Evolutionary conservation across 2,113 vertebrate genomes (phyloP).

Genomic region (Nycticebus coucang): DNA sequence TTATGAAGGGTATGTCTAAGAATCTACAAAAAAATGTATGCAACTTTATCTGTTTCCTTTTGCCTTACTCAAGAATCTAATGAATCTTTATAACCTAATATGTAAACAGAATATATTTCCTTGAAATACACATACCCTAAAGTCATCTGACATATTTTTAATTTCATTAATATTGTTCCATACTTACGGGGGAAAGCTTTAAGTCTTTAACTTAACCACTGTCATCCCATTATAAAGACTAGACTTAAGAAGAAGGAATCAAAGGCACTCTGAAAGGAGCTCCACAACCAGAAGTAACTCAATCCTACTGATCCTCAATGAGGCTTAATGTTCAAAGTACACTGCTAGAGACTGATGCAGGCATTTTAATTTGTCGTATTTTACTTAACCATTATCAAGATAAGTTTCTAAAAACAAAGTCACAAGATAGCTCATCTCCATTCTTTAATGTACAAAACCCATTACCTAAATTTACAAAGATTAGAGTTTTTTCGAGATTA

Average conservation of each 20-base stretch:
- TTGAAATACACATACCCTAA: background rate
- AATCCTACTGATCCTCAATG: slow-evolving; percentile 6
- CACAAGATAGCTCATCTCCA: background rate
- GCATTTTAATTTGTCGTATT: slow-evolving; percentile 3
- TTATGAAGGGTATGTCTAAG: background rate
- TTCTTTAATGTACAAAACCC: background rate
- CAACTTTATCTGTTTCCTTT: background rate
- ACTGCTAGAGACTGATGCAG: background rate
- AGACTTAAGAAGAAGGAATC: slow-evolving; percentile 35
- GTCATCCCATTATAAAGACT: slow-evolving; percentile 12
- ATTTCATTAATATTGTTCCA: slow-evolving; percentile 31
- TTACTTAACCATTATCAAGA: slow-evolving; percentile 44
- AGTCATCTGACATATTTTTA: background rate
- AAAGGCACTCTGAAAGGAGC: slow-evolving; percentile 42
- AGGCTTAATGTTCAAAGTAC: slow-evolving; percentile 37
- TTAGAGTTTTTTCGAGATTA: slow-evolving; percentile 4
- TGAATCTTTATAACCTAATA: background rate
- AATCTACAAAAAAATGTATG: slow-evolving; percentile 22
- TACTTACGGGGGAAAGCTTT: background rate
- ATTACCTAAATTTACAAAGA: slow-evolving; percentile 36
- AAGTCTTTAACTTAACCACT: slow-evolving; percentile 40
- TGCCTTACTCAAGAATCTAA: slow-evolving; percentile 35
- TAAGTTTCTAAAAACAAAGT: background rate
- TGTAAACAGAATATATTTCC: slow-evolving; percentile 29
- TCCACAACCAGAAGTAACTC: background rate